These are phyloP conservation scores for Percopsis omiscomaycus DNA, from an alignment of 2,797 vertebrate species.

Conservation along the genomic window DNA sequence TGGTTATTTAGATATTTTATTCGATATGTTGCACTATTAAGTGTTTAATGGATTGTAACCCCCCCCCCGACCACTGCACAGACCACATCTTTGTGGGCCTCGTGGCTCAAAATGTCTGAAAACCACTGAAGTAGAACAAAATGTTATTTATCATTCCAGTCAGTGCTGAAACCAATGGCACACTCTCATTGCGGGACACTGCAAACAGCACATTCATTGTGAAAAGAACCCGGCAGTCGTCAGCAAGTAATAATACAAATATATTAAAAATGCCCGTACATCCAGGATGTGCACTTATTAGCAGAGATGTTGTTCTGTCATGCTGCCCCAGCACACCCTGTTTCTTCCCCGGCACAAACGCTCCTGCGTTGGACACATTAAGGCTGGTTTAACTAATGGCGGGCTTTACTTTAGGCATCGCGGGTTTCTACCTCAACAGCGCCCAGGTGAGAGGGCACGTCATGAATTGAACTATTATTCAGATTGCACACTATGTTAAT, in stretches of 20 bases:
- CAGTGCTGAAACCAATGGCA: background rate
- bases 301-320: constrained; percentile 8
- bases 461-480: constrained; percentile 30
- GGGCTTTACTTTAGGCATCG: constrained; percentile 17
- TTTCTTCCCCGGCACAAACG: constrained; percentile 21
- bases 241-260: background rate
- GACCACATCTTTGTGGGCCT: no score
- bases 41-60: no score
- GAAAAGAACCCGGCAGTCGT: background rate
- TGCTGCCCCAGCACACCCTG: constrained; percentile 1
- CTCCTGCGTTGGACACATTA: constrained; percentile 19
- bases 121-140: no score
- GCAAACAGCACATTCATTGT: background rate
- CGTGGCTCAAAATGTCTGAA: no score
- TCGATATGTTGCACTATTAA: no score
- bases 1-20: no score
- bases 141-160: no score
- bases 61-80: no score
- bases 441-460: constrained; percentile 48
- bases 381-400: constrained; percentile 34
- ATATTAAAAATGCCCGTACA: background rate
- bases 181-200: background rate
- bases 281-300: background rate
- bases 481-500: constrained; percentile 49
- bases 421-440: constrained; percentile 27